Conservation (phyloP, 2,797 vertebrate species). For the Novumbra hubbsi region DNA sequence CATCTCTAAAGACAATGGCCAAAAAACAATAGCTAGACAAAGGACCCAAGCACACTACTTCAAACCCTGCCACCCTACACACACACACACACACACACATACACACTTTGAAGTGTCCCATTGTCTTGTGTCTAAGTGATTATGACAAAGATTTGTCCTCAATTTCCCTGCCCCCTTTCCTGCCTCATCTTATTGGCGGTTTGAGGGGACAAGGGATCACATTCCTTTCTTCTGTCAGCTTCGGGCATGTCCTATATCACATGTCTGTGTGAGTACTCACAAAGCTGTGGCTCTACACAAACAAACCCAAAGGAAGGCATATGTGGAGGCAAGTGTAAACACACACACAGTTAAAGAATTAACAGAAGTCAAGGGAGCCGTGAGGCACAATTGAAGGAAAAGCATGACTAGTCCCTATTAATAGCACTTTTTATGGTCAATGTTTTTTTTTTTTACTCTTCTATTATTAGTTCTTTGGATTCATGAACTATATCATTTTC, state of each 20-base stretch:
- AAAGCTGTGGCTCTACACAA: background rate
- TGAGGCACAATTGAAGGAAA: background rate
- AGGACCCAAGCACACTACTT: no score
- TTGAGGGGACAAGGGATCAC: no score
- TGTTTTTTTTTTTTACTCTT: no score
- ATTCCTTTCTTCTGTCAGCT: no score
- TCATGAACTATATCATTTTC: background rate
- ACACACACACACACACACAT: background rate
- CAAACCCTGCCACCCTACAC: background rate
- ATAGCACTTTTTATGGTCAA: background rate
- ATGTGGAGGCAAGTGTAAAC: background rate
- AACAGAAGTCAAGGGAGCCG: background rate
- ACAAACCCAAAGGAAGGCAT: background rate
- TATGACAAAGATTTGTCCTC: no score
- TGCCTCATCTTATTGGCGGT: no score
- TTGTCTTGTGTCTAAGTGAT: no score
- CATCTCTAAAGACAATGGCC: no score
- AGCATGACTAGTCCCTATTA: background rate
- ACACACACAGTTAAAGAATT: constrained; percentile 1
- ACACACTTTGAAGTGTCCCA: background rate
- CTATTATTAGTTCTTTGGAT: no score
- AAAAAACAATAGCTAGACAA: no score
- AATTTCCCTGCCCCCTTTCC: no score
- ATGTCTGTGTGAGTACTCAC: background rate
- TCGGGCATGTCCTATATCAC: background rate